Evolutionary conservation across 2,113 vertebrate species (phyloP).

Genomic region (Saccopteryx leptura): DNA sequence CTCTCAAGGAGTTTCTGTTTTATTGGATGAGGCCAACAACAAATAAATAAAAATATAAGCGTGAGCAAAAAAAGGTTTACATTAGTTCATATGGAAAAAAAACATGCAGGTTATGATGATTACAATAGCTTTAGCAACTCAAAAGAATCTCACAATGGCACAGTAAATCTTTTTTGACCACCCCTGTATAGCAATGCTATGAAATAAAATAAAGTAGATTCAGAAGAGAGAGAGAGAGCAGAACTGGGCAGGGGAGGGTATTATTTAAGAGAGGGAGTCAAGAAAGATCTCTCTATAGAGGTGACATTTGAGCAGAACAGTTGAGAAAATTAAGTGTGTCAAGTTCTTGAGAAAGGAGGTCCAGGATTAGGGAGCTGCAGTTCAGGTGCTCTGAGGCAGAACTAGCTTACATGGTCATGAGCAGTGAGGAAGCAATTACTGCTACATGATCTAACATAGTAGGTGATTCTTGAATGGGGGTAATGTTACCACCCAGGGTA

Average conservation of each 20-base stretch:
- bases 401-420: fast-evolving
- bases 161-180: too few relatives aligned
- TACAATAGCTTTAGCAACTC: too few relatives aligned
- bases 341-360: background rate
- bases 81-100: too few relatives aligned
- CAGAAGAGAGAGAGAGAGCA: background rate
- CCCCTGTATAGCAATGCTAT: too few relatives aligned
- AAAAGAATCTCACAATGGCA: too few relatives aligned
- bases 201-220: background rate
- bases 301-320: background rate
- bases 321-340: background rate
- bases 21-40: background rate
- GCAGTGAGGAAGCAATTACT: background rate
- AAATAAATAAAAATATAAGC: background rate
- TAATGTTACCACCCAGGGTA: fast-evolving
- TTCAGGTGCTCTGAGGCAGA: background rate
- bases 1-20: background rate
- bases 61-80: too few relatives aligned
- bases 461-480: background rate
- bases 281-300: background rate
- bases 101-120: too few relatives aligned
- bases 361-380: fast-evolving
- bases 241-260: fast-evolving
- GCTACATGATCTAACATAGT: background rate
- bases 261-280: background rate